Conservation (phyloP, 2,888 invertebrate genomes). For the Synergus itoensis region DNA sequence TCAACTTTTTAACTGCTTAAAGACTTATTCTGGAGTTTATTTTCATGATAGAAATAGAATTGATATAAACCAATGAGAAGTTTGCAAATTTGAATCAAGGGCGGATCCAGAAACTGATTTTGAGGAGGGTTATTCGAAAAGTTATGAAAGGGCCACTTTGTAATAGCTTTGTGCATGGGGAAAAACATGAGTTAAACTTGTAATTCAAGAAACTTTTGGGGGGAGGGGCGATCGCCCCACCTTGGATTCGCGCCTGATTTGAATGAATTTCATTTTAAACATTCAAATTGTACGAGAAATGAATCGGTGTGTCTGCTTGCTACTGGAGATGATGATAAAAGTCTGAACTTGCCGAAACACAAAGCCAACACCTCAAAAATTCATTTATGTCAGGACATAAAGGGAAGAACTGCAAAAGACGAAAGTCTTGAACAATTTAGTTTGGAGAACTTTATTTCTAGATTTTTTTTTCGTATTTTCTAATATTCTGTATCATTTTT, state of each 20-base stretch:
- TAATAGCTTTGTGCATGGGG: slow-evolving; percentile 8
- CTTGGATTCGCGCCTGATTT: not conserved
- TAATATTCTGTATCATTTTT: not conserved
- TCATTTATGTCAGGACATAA: not conserved
- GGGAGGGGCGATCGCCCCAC: no score
- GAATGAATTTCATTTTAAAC: slow-evolving; percentile 48
- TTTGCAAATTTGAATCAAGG: slow-evolving; percentile 25
- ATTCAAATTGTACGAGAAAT: slow-evolving; percentile 48
- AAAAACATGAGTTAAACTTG: no score
- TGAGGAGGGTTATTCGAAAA: no score
- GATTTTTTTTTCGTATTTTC: not conserved
- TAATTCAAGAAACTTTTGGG: no score
- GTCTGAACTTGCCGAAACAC: not conserved
- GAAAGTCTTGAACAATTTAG: not conserved
- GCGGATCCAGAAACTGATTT: no score
- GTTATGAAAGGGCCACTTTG: no score
- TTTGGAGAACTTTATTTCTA: not conserved
- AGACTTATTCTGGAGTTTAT: not conserved
- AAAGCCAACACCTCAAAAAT: not conserved
- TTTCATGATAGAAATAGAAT: not conserved
- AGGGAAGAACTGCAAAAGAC: slow-evolving; percentile 1
- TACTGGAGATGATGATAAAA: not conserved
- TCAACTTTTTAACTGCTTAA: not conserved
- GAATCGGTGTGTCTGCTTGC: not conserved
- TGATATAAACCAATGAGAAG: not conserved